Percentiles rank a stretch among this genome's conserved stretches.
These are phyloP conservation scores for Sturnira hondurensis DNA, from an alignment of 2,113 vertebrate genomes.

Conservation along the genomic window DNA sequence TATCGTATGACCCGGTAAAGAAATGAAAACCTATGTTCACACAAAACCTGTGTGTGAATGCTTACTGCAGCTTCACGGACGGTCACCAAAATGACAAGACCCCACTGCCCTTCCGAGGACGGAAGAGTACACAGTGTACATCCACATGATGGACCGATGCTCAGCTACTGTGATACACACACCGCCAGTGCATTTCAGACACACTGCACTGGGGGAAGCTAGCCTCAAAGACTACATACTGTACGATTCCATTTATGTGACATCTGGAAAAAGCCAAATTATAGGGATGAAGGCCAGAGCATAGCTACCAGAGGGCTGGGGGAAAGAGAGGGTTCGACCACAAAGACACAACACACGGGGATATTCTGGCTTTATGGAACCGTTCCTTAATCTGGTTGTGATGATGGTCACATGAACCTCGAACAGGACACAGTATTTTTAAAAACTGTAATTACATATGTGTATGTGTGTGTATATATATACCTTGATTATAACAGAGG, in stretches of 20 bases:
- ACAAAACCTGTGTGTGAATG: not conserved
- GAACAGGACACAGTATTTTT: not conserved
- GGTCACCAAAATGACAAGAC: not conserved
- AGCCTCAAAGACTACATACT: not conserved
- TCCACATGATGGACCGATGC: not conserved
- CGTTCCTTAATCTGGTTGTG: not conserved
- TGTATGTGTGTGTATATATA: too few relatives aligned
- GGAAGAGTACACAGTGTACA: not conserved
- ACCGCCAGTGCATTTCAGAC: not conserved
- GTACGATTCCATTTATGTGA: not conserved
- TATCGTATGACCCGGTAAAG: not conserved
- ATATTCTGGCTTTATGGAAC: not conserved
- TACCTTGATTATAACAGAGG: not conserved
- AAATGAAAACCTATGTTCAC: not conserved
- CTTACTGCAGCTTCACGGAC: not conserved
- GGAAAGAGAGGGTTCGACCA: not conserved
- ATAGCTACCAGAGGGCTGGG: not conserved
- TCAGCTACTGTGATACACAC: not conserved
- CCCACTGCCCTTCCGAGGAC: not conserved
- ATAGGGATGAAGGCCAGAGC: not conserved
- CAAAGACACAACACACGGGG: not conserved
- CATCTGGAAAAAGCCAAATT: conserved; percentile 46
- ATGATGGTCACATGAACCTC: not conserved
- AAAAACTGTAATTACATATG: not conserved
- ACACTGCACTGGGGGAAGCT: not conserved